Evolutionary conservation across 2,113 vertebrate genomes (phyloP).

Genomic region (Lagopus muta): DNA sequence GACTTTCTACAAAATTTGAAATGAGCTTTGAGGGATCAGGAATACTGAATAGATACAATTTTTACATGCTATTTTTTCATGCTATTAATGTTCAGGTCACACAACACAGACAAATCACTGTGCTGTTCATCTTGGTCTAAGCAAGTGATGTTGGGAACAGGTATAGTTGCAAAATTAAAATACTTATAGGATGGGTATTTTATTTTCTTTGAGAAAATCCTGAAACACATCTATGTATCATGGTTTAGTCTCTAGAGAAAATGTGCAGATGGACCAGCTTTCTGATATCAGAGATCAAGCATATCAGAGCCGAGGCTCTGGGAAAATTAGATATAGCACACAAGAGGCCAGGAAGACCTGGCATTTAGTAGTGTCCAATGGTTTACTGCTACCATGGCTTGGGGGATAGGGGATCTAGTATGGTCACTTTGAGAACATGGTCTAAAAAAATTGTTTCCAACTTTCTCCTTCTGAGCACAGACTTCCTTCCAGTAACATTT

Average conservation of each 20-base stretch:
- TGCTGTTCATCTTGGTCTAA: background rate
- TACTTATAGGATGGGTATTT: background rate
- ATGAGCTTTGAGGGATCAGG: background rate
- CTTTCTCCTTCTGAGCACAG: background rate
- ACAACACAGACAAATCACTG: background rate
- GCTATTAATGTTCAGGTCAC: background rate
- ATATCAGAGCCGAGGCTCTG: background rate
- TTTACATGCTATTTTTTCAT: background rate
- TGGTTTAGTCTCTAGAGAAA: background rate
- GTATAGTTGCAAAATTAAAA: background rate
- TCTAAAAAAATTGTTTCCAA: background rate
- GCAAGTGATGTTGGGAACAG: background rate
- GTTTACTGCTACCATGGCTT: background rate
- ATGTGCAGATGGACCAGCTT: background rate
- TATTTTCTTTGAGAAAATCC: background rate
- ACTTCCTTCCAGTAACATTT: slow-evolving; percentile 34
- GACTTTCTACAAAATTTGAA: background rate
- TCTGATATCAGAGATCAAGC: background rate
- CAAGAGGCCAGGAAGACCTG: background rate
- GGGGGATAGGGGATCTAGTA: background rate
- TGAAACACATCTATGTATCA: background rate
- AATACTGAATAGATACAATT: background rate
- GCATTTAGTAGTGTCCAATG: background rate
- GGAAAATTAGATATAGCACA: background rate
- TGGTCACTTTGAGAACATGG: background rate